phyloP scores from a whole-genome alignment of 1,140 invertebrate genomes.

The Sarcophaga peregrina region DNA sequence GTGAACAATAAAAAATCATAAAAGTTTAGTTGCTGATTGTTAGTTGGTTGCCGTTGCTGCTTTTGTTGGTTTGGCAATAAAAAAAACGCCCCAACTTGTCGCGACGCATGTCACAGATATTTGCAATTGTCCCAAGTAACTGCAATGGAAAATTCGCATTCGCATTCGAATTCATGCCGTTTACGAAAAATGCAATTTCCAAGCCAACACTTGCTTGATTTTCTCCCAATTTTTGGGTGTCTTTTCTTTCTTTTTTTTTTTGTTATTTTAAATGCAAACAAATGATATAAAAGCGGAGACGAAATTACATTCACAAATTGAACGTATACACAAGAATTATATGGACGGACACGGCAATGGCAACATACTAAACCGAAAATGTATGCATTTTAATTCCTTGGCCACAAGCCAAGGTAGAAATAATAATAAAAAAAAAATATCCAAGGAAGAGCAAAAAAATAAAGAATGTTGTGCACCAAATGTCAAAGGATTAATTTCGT shows the following conservation, averaged over 20 bases:
- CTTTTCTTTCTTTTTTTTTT: neutral
- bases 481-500: conserved; percentile 25
- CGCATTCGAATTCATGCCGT: neutral
- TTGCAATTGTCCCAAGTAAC: neutral
- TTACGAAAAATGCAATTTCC: neutral
- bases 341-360: neutral
- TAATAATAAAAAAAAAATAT: neutral
- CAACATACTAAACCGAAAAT: neutral
- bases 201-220: neutral
- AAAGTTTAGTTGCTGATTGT: neutral
- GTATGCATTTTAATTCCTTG: conserved; percentile 17
- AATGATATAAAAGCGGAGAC: neutral
- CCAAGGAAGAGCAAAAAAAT: neutral
- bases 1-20: neutral
- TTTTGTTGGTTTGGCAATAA: too few species aligned
- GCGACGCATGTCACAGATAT: conserved; percentile 21
- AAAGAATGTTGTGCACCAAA: conserved; percentile 11
- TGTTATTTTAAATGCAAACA: neutral
- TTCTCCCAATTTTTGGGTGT: neutral
- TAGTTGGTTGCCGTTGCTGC: neutral
- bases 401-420: conserved; percentile 14
- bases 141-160: neutral
- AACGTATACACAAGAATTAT: neutral
- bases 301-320: neutral
- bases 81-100: conserved; percentile 9